Percentiles rank a stretch among this genome's conserved stretches.
Evolutionary conservation across 2,113 vertebrate species (phyloP).

Genomic region (Poecilia latipinna): DNA sequence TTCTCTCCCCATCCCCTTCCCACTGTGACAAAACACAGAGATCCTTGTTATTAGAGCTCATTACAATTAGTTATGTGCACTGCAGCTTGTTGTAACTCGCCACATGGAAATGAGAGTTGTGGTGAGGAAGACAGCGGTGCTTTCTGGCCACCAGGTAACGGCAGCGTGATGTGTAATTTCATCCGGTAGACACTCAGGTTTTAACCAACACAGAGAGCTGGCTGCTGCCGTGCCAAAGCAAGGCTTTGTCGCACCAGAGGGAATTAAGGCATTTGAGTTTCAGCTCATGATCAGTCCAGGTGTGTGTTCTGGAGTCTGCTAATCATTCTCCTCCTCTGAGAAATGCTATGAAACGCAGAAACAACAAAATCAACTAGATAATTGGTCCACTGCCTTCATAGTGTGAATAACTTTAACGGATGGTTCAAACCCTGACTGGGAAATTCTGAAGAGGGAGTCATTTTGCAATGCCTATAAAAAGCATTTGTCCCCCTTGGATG

Average conservation of each 20-base stretch:
- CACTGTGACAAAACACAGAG: constrained; percentile 15
- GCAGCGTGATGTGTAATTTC: constrained; percentile 31
- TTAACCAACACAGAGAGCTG: background rate
- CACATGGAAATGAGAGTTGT: constrained; percentile 16
- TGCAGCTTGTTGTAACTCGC: constrained; percentile 28
- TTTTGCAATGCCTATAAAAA: too few species aligned
- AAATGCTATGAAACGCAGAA: background rate
- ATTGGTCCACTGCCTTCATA: too few species aligned
- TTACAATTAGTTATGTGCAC: constrained; percentile 38
- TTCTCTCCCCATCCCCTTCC: background rate
- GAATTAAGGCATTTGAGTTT: constrained; percentile 9
- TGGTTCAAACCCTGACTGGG: too few species aligned
- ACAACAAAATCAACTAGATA: too few species aligned
- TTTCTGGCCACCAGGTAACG: background rate
- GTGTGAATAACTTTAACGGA: too few species aligned
- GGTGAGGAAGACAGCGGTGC: background rate
- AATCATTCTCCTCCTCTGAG: background rate
- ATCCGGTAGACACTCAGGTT: background rate
- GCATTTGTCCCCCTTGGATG: too few species aligned
- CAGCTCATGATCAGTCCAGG: constrained; percentile 19
- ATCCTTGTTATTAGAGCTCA: constrained; percentile 35
- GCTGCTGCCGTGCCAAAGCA: background rate
- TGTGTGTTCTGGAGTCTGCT: background rate
- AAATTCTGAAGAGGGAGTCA: too few species aligned
- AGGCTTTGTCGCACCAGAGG: background rate